phyloP scores from a whole-genome alignment of 2,797 vertebrate species.

The Neosilurus hyrtlii region DNA sequence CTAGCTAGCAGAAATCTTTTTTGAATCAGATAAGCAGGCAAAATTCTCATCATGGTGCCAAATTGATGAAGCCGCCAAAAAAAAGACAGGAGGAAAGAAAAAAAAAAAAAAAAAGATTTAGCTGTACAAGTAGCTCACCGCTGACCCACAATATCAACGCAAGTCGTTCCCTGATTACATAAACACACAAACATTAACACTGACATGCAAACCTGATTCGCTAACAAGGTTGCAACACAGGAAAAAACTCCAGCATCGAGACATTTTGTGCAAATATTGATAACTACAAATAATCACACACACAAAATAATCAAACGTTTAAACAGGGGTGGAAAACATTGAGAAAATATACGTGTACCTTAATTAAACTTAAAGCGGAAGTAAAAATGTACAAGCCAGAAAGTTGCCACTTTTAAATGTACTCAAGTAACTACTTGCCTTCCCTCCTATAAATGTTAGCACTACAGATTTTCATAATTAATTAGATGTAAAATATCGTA shows the following conservation, averaged over 20 bases:
- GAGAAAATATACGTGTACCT: neutral
- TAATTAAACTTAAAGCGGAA: neutral
- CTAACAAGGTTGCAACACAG: conserved; percentile 7
- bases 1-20: neutral
- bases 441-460: neutral
- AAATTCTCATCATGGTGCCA: neutral
- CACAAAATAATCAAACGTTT: neutral
- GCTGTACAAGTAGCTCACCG: neutral
- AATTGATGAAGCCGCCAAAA: neutral
- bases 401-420: neutral
- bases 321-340: neutral
- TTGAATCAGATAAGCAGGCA: neutral
- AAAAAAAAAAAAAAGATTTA: conserved; percentile 9
- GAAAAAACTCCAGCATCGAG: neutral
- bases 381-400: neutral
- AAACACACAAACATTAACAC: neutral
- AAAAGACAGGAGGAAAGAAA: too few species aligned
- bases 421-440: neutral
- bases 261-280: neutral
- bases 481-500: neutral
- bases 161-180: conserved; percentile 7
- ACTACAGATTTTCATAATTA: neutral
- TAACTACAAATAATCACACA: neutral
- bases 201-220: conserved; percentile 31
- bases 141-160: too few species aligned